Conservation (phyloP, 2,113 vertebrate species). For the Crotalus horridus region DNA sequence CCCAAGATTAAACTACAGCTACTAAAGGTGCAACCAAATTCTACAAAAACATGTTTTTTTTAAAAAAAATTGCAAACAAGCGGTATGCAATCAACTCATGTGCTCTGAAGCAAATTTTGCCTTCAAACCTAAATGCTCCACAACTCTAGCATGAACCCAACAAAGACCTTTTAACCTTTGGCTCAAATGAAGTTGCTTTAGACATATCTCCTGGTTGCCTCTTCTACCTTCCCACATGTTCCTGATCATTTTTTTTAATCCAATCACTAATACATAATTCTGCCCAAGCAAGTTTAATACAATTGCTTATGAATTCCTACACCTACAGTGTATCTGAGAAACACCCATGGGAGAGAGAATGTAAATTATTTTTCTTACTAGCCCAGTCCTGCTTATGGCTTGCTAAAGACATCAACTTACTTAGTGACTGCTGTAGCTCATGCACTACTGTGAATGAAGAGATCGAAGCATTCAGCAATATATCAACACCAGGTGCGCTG, state of each 20-base stretch:
- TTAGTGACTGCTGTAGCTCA: conserved; percentile 72
- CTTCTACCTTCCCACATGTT: neutral
- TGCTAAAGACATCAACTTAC: conserved; percentile 58
- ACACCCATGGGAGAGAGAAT: neutral
- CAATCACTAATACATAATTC: neutral
- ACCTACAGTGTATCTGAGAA: neutral
- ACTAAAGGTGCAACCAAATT: neutral
- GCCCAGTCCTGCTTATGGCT: neutral
- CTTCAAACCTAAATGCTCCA: neutral
- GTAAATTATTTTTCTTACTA: neutral
- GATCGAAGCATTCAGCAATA: conserved; percentile 63
- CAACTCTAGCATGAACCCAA: neutral
- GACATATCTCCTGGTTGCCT: neutral
- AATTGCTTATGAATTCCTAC: neutral
- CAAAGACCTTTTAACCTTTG: neutral
- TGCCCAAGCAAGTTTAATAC: neutral
- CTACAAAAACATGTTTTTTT: neutral
- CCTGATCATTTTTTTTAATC: neutral
- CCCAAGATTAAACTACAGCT: neutral
- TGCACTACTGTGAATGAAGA: conserved; percentile 73
- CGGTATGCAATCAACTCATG: neutral
- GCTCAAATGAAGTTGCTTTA: neutral
- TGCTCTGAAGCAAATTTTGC: neutral
- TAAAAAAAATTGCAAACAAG: neutral
- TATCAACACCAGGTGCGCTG: conserved; percentile 44